phyloP scores from a whole-genome alignment of 2,113 vertebrate genomes.

The Otocyon megalotis region DNA sequence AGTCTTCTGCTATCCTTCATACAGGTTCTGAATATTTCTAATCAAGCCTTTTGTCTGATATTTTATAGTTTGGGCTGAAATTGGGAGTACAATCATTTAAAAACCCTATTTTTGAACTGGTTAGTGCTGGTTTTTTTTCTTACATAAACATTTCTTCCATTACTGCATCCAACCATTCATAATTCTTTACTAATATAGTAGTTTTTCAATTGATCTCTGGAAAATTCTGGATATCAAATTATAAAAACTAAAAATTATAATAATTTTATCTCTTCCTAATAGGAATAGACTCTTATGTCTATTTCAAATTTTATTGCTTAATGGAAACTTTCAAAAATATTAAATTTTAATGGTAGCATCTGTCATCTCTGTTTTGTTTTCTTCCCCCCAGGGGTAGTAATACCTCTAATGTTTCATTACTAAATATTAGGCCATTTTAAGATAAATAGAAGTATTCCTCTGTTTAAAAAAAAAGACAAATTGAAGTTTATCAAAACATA shows the following conservation, averaged over 20 bases:
- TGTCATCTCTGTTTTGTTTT: neutral
- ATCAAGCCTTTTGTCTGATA: neutral
- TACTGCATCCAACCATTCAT: neutral
- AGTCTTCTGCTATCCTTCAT: neutral
- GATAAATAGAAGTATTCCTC: neutral
- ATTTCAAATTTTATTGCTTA: conserved; percentile 40
- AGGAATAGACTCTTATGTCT: neutral
- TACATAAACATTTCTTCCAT: neutral
- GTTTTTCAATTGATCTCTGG: neutral
- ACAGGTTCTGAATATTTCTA: neutral
- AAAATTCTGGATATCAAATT: conserved; percentile 6
- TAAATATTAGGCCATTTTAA: neutral
- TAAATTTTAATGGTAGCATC: neutral
- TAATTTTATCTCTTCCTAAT: neutral
- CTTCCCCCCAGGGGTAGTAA: neutral
- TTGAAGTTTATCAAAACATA: neutral
- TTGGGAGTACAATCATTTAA: neutral
- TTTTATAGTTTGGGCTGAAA: neutral
- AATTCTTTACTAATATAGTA: conserved; percentile 22
- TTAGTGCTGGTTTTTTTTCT: neutral
- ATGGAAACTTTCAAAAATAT: neutral
- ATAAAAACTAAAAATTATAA: neutral
- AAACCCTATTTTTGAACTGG: neutral
- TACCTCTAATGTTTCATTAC: neutral
- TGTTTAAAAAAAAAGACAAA: conserved; percentile 17